phyloP scores from a whole-genome alignment of 2,797 vertebrate species.

The Anguilla pacifica region DNA sequence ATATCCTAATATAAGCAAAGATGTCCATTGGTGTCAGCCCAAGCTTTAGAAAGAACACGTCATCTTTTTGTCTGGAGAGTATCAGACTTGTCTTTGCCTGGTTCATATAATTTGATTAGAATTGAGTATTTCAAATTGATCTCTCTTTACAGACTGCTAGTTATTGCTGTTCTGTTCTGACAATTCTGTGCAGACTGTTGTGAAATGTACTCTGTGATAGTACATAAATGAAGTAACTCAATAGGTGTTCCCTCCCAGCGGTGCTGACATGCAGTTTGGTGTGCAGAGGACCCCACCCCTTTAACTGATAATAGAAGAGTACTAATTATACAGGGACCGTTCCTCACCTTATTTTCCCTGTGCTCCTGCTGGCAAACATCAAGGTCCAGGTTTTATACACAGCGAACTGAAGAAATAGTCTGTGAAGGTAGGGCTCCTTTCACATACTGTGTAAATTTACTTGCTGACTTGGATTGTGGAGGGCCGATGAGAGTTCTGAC shows the following conservation, averaged over 20 bases:
- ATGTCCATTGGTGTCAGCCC: background rate
- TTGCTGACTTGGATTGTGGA: background rate
- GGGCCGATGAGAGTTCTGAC: background rate
- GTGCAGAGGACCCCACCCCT: background rate
- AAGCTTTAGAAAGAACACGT: background rate
- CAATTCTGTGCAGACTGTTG: background rate
- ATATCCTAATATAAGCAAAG: background rate
- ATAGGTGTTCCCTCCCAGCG: background rate
- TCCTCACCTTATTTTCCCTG: background rate
- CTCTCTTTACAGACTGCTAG: background rate
- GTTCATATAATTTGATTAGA: background rate
- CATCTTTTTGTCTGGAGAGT: background rate
- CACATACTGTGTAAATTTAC: background rate
- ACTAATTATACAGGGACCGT: background rate
- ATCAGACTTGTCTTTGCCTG: background rate
- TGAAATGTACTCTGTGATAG: background rate
- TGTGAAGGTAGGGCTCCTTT: background rate
- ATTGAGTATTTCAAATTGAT: background rate
- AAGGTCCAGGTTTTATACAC: background rate
- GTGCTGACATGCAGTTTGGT: background rate
- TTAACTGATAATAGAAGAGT: background rate
- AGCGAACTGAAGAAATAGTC: background rate
- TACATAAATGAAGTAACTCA: constrained; percentile 3
- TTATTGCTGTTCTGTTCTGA: background rate
- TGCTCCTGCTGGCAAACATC: background rate